phyloP scores from a whole-genome alignment of 2,888 invertebrate species.

The Stenodera caucasica region DNA sequence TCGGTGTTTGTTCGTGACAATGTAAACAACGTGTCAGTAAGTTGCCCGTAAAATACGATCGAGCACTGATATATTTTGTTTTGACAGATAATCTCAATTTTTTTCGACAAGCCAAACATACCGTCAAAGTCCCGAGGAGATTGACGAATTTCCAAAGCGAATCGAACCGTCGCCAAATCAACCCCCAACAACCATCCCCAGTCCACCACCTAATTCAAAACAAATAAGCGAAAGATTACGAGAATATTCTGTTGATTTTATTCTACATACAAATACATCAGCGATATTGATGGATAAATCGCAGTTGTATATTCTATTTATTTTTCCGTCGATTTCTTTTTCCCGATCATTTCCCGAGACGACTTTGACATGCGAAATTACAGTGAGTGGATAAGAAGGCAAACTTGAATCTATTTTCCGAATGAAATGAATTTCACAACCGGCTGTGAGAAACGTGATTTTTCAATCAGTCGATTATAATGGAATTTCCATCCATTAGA shows the following conservation, averaged over 20 bases:
- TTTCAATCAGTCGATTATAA: conserved; percentile 26
- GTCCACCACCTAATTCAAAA: conserved; percentile 27
- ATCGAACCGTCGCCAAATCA: conserved; percentile 21
- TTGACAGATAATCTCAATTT: conserved; percentile 40
- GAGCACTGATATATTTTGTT: conserved; percentile 44
- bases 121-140: conserved; percentile 35
- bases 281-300: background rate
- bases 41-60: conserved; percentile 39
- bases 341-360: background rate
- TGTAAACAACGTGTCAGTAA: conserved; percentile 43
- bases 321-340: background rate
- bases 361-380: background rate
- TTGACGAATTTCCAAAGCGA: conserved; percentile 37
- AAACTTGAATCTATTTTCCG: conserved; percentile 15
- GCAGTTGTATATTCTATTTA: background rate
- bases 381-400: background rate
- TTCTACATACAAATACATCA: conserved; percentile 14
- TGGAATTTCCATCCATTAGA: conserved; percentile 17
- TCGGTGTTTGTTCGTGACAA: conserved; percentile 39
- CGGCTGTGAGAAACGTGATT: conserved; percentile 13
- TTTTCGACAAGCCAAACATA: conserved; percentile 35
- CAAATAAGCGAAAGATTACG: conserved; percentile 27
- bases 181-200: conserved; percentile 29
- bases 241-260: conserved; percentile 25
- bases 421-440: conserved; percentile 14